Evolutionary conservation across 2,797 vertebrate genomes (phyloP).

Genomic region (Garrulus glandarius): DNA sequence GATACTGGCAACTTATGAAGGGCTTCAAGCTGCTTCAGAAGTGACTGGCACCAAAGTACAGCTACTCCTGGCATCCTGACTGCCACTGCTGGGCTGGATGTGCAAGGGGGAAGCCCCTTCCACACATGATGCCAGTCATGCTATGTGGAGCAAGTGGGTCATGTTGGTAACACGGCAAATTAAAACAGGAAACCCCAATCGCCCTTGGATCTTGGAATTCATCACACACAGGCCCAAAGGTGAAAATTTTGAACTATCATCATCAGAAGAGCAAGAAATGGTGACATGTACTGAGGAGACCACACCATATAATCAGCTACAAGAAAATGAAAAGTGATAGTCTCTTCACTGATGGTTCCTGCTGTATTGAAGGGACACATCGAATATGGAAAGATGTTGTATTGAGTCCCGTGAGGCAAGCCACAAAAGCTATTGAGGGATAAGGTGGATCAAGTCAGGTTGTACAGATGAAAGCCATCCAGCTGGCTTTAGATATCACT

Average conservation of each 20-base stretch:
- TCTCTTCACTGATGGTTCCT: background rate
- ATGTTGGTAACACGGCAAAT: background rate
- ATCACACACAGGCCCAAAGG: background rate
- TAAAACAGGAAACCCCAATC: background rate
- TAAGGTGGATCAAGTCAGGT: background rate
- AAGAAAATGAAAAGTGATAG: background rate
- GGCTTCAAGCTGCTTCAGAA: background rate
- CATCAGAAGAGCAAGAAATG: background rate
- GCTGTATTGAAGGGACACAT: background rate
- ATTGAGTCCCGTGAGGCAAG: fast-evolving
- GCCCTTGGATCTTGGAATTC: background rate
- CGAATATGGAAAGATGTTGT: fast-evolving
- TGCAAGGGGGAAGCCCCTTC: background rate
- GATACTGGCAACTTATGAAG: background rate
- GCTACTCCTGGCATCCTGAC: background rate
- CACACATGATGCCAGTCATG: background rate
- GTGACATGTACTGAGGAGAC: background rate
- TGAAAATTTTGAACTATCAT: background rate
- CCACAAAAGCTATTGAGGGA: background rate
- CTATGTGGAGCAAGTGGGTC: background rate
- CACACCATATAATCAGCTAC: background rate
- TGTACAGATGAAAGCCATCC: background rate
- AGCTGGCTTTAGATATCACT: background rate
- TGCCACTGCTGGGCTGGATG: background rate
- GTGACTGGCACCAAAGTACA: fast-evolving